Percentiles rank a stretch among this genome's conserved stretches.
phyloP scores from a whole-genome alignment of 2,797 vertebrate genomes.

The Knipowitschia caucasica region DNA sequence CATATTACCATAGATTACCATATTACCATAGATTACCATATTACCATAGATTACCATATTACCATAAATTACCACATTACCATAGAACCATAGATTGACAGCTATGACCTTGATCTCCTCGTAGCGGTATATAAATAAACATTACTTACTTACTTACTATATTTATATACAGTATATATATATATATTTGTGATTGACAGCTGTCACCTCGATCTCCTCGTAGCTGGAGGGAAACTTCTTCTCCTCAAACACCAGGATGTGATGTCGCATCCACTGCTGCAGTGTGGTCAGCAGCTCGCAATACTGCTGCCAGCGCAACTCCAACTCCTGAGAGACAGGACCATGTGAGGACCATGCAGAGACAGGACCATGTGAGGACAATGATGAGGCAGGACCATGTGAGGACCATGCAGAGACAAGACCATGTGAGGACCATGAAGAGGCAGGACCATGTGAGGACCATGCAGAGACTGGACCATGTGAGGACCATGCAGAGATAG shows the following conservation, averaged over 20 bases:
- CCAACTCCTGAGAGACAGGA: slow-evolving; percentile 79
- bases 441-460: background rate
- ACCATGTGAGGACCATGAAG: background rate
- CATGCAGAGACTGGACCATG: background rate
- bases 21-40: no score
- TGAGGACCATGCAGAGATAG: background rate
- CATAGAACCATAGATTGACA: no score
- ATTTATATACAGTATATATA: no score
- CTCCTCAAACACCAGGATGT: slow-evolving; percentile 86
- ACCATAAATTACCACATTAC: no score
- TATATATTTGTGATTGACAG: background rate
- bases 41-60: no score
- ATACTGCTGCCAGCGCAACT: slow-evolving; percentile 94
- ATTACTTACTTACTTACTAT: no score
- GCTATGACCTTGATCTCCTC: no score
- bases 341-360: no score
- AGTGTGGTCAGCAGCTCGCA: slow-evolving; percentile 87
- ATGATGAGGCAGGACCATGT: background rate
- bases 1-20: no score
- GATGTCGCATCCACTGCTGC: slow-evolving; percentile 89
- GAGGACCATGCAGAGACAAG: background rate
- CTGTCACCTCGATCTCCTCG: slow-evolving; percentile 88
- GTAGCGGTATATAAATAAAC: no score
- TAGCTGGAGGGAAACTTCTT: slow-evolving; percentile 86
- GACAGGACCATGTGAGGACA: background rate